These are phyloP conservation scores for Thunnus albacares DNA, from an alignment of 2,797 vertebrate species.

Conservation along the genomic window DNA sequence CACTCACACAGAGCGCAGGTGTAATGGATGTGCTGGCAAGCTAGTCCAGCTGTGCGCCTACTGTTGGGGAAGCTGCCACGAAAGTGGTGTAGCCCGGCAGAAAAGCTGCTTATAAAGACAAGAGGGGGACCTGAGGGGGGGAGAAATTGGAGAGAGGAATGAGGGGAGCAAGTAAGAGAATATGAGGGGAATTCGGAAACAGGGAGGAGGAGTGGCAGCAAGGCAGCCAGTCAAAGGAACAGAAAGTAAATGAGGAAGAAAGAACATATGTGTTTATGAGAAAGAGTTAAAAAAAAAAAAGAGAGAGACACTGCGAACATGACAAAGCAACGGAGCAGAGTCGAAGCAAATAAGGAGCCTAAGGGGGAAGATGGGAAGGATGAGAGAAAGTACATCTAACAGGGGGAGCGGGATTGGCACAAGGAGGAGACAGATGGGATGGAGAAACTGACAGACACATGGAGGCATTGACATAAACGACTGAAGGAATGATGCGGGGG, in stretches of 20 bases:
- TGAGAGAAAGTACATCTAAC: slow-evolving; percentile 35
- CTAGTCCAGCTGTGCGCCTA: slow-evolving; percentile 31
- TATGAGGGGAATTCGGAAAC: neutral
- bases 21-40: slow-evolving; percentile 63
- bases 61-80: slow-evolving; percentile 42
- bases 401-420: slow-evolving; percentile 41
- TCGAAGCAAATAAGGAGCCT: slow-evolving; percentile 26
- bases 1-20: slow-evolving; percentile 39
- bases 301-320: slow-evolving; percentile 24
- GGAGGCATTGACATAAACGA: slow-evolving; percentile 44
- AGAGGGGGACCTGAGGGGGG: slow-evolving; percentile 15
- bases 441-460: slow-evolving; percentile 46
- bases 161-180: neutral
- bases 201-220: neutral
- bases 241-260: slow-evolving; percentile 1
- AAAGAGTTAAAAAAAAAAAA: neutral
- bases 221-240: neutral
- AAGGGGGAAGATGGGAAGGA: slow-evolving; percentile 28
- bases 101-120: slow-evolving; percentile 44
- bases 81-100: slow-evolving; percentile 41
- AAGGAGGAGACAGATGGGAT: slow-evolving; percentile 50
- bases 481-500: slow-evolving; percentile 29
- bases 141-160: neutral
- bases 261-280: slow-evolving; percentile 19
- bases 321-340: slow-evolving; percentile 42